Base-by-base conservation (phyloP, 2,797 vertebrate genomes). In the Sardinella longiceps region DNA sequence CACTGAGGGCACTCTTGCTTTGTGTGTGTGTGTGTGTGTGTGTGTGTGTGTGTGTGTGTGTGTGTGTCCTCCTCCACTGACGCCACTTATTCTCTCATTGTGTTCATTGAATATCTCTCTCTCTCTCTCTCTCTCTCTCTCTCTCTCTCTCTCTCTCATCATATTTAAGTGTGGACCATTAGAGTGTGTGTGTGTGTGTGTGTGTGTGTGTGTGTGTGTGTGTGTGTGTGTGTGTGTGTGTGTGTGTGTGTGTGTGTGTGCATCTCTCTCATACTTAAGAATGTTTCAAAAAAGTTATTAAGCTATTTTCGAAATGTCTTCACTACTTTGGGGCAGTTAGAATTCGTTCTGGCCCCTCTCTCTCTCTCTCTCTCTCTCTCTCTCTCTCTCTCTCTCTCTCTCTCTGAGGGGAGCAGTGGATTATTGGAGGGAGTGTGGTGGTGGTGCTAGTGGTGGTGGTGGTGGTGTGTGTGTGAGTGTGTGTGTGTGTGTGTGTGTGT, bases 351-450 rank as follows among this genome's bases (percentile, higher is more conserved):
- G 83, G 84, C 83, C n/a, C n/a, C n/a, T n/a, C n/a, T n/a, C n/a
- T n/a, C n/a, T n/a, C n/a, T n/a, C n/a, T n/a, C n/a, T n/a, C n/a
- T 43, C 43, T 43, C 43, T 43, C 43, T 43, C 43, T 4, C 43
- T n/a, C n/a, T n/a, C n/a, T n/a, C n/a, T n/a, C n/a, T n/a, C n/a
- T n/a, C n/a, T n/a, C n/a, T n/a, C n/a, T 85, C 80, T 94, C 90
- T 85, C 77, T 88, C 11, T 90, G 88, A 92, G 91, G 90, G 84
- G 48, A 92, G 85, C 86, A 88, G 88, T 86, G 92, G 93, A 95
- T 95, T 96, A 94, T 43, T 43, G 43, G 43, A 43, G 43, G 43
- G 43, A 43, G 43, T 43, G 43, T 90, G 94, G 92, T 89, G 93
- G 92, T 92, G 92, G 51, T 56, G 51, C 20, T 20, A n/a, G 56